phyloP scores from a whole-genome alignment of 2,113 vertebrate genomes.

The Camelus dromedarius region DNA sequence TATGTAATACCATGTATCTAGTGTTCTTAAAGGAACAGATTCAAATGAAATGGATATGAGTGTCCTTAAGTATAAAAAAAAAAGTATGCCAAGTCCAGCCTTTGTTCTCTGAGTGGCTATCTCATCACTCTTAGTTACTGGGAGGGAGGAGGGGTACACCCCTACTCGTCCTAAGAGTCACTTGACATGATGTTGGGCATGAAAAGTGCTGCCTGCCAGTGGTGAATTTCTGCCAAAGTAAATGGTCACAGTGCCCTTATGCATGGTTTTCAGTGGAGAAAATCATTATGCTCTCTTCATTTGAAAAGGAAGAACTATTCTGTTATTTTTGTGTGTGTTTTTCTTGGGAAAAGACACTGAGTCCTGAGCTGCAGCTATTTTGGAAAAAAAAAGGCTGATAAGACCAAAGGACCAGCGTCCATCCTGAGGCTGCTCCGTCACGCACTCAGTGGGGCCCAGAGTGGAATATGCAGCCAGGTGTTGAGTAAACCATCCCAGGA shows the following conservation, averaged over 20 bases:
- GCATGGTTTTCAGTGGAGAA: constrained; percentile 35
- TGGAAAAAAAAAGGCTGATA: not conserved
- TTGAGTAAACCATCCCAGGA: not conserved
- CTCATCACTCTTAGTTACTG: not conserved
- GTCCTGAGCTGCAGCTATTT: not conserved
- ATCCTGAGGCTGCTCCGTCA: not conserved
- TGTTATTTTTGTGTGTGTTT: not conserved
- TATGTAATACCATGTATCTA: not conserved
- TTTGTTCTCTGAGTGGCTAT: not conserved
- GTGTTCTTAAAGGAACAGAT: not conserved
- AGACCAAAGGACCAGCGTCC: not conserved
- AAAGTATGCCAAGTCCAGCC: not conserved
- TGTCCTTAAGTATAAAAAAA: not conserved
- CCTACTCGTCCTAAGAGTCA: constrained; percentile 22
- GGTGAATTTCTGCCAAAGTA: constrained; percentile 56
- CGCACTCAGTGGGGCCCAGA: not conserved
- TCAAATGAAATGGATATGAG: not conserved
- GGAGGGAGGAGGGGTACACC: not conserved
- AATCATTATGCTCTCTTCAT: constrained; percentile 18
- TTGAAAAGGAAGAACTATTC: constrained; percentile 51
- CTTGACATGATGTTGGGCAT: not conserved
- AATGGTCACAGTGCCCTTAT: constrained; percentile 33
- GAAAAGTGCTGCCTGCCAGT: not conserved
- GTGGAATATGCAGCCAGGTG: not conserved
- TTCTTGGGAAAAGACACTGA: constrained; percentile 50